Evolutionary conservation across 23 tunicate genomes (phyloP).

Genomic region (Trididemnum clinides): DNA sequence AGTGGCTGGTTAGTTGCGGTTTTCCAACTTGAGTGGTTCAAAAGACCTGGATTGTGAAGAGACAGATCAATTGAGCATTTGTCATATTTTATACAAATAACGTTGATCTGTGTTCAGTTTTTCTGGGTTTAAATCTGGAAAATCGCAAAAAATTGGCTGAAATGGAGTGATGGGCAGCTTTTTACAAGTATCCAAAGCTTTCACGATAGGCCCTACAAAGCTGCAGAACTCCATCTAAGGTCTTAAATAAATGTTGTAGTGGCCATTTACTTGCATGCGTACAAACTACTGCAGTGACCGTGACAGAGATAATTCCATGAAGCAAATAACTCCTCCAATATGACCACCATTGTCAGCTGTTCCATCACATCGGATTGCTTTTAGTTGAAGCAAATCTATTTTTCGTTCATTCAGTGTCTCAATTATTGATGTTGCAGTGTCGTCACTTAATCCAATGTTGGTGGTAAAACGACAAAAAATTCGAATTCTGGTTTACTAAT

Average conservation of each 20-base stretch:
- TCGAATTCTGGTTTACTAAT: too few relatives aligned
- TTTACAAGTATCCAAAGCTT: too few relatives aligned
- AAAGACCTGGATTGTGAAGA: background rate
- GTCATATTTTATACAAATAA: background rate
- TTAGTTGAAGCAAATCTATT: background rate
- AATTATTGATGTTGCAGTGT: background rate
- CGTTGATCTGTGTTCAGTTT: too few relatives aligned
- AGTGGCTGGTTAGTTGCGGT: background rate
- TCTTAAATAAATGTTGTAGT: background rate
- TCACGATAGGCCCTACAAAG: too few relatives aligned
- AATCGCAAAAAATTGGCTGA: background rate
- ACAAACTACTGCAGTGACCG: background rate
- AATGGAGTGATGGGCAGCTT: background rate
- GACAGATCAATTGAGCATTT: background rate
- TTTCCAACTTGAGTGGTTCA: background rate
- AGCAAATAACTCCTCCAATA: background rate
- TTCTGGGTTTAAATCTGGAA: too few relatives aligned
- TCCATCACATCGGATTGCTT: conserved; percentile 2
- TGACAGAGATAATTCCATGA: background rate
- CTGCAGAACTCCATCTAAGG: too few relatives aligned
- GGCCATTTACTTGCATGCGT: background rate
- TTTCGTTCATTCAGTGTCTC: background rate
- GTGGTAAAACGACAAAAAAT: background rate
- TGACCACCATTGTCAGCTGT: background rate
- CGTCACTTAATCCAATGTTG: background rate